phyloP scores from a whole-genome alignment of 2,797 vertebrate genomes.

The Halcyon leucocephala region DNA sequence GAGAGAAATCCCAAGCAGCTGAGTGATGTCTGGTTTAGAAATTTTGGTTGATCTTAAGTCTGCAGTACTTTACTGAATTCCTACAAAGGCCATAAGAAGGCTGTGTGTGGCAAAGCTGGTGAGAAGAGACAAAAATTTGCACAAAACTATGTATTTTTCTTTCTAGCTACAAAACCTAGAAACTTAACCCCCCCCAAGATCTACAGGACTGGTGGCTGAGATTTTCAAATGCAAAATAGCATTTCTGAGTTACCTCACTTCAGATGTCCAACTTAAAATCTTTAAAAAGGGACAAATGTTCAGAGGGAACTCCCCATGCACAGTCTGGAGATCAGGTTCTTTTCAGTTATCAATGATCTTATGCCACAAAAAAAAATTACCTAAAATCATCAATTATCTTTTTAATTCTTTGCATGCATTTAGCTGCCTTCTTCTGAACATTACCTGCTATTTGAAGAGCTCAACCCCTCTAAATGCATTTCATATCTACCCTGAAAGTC shows the following conservation, averaged over 20 bases:
- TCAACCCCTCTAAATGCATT: not conserved
- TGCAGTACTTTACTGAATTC: not conserved
- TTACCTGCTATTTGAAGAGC: not conserved
- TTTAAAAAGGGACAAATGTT: not conserved
- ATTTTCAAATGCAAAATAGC: not conserved
- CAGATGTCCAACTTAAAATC: not conserved
- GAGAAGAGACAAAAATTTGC: not conserved
- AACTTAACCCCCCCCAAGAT: not conserved
- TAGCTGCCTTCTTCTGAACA: not conserved
- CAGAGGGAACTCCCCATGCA: not conserved
- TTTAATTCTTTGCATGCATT: not conserved
- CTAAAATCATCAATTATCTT: not conserved
- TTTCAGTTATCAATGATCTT: not conserved
- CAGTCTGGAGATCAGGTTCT: not conserved
- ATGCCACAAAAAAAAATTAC: not conserved
- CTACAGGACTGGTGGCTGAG: not conserved
- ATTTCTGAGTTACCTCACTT: not conserved
- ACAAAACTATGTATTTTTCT: not conserved
- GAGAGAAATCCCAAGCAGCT: not conserved
- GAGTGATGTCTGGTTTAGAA: not conserved
- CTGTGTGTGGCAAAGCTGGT: not conserved
- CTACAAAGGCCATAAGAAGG: not conserved
- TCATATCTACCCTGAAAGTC: not conserved
- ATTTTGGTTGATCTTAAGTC: rapidly evolving
- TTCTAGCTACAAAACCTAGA: not conserved